Conservation (phyloP, 2,113 vertebrate genomes). For the Oreochromis tanganicae region DNA sequence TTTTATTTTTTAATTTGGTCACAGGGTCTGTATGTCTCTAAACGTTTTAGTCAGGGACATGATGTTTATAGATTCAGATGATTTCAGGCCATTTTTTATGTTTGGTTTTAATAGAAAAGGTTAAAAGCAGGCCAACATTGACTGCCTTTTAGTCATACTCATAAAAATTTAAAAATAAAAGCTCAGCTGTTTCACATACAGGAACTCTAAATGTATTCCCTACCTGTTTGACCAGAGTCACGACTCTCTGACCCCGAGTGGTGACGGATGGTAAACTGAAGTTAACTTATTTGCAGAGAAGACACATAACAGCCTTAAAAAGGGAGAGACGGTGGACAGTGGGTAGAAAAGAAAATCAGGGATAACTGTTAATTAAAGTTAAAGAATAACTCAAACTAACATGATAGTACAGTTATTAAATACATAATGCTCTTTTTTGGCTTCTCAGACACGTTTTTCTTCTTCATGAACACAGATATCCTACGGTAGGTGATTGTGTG, state of each 20-base stretch:
- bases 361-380: background rate
- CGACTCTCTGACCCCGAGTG: background rate
- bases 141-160: background rate
- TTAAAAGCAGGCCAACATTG: background rate
- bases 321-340: rapidly evolving
- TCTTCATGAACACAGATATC: background rate
- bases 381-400: background rate
- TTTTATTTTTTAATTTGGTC: background rate
- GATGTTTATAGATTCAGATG: background rate
- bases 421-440: background rate
- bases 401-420: background rate
- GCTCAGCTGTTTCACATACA: background rate
- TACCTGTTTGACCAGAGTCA: background rate
- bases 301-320: background rate
- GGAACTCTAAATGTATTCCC: background rate
- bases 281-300: background rate
- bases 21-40: background rate
- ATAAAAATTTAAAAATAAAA: background rate
- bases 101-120: background rate
- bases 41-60: background rate
- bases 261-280: background rate
- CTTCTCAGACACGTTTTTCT: background rate
- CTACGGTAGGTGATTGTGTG: background rate
- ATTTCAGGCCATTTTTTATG: background rate
- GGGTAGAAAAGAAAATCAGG: background rate